Percentiles rank a stretch among this genome's conserved stretches.
Conservation (phyloP, 30 jellyfish, hydroid and myxozoan genomes). For the Euphysa ruthae region DNA sequence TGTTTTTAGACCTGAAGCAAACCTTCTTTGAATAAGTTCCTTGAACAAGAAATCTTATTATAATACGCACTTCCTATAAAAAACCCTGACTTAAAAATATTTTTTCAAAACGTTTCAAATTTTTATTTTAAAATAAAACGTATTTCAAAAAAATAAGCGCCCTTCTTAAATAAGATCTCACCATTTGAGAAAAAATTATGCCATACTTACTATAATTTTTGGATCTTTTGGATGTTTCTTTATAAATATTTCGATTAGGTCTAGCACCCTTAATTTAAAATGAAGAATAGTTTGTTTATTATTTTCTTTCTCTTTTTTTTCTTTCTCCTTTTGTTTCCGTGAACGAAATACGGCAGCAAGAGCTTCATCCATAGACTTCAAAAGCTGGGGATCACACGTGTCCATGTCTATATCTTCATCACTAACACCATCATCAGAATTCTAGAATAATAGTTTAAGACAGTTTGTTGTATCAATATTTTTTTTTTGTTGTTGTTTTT, state of each 20-base stretch:
- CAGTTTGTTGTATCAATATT: not conserved
- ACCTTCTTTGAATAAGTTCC: too few species aligned
- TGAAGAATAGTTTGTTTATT: slow-evolving; percentile 57
- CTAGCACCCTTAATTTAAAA: slow-evolving; percentile 74
- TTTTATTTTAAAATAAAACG: too few species aligned
- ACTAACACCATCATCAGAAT: slow-evolving; percentile 17
- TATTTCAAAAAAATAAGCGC: too few species aligned
- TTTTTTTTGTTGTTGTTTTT: too few species aligned
- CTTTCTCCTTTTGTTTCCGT: slow-evolving; percentile 17
- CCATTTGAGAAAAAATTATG: too few species aligned
- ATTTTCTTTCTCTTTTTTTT: slow-evolving; percentile 32
- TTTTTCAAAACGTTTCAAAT: too few species aligned
- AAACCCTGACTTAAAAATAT: too few species aligned
- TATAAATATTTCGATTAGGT: slow-evolving; percentile 56
- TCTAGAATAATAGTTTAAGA: not conserved
- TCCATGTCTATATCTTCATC: slow-evolving; percentile 86
- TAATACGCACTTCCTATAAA: too few species aligned
- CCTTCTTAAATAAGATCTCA: too few species aligned
- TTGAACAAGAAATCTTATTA: too few species aligned
- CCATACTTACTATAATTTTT: slow-evolving; percentile 51
- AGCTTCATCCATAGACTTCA: slow-evolving; percentile 73
- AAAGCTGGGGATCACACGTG: slow-evolving; percentile 51
- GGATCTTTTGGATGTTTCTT: slow-evolving; percentile 61
- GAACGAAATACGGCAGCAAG: slow-evolving; percentile 74
- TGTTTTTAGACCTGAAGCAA: too few species aligned